Percentiles rank a stretch among this genome's conserved stretches.
Evolutionary conservation across 2,888 invertebrate genomes (phyloP).

Genomic region (Sarcophaga variegata): DNA sequence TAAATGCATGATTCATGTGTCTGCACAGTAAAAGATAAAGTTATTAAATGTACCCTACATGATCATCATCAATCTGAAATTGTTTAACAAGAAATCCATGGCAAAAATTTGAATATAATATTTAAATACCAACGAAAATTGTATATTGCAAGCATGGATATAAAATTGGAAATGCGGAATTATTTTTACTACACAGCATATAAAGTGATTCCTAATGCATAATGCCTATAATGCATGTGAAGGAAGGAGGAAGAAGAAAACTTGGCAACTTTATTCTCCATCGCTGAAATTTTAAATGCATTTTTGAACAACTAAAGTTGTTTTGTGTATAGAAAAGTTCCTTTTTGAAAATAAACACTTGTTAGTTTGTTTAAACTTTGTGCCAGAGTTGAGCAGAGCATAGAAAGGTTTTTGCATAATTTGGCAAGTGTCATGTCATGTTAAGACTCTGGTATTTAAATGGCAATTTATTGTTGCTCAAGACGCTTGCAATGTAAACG

Average conservation of each 20-base stretch:
- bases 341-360: slow-evolving; percentile 71
- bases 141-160: too few species aligned
- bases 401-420: slow-evolving; percentile 55
- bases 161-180: too few species aligned
- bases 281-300: slow-evolving; percentile 53
- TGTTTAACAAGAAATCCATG: background rate
- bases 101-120: too few species aligned
- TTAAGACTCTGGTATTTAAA: slow-evolving; percentile 71
- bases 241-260: slow-evolving; percentile 8
- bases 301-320: slow-evolving; percentile 64
- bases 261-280: background rate
- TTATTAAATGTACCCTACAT: slow-evolving; percentile 53
- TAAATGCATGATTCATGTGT: slow-evolving; percentile 63
- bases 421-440: slow-evolving; percentile 69
- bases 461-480: slow-evolving; percentile 71
- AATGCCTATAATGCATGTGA: background rate
- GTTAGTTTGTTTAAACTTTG: slow-evolving; percentile 66
- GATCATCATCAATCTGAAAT: background rate
- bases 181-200: too few species aligned
- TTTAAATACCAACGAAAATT: too few species aligned
- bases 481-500: slow-evolving; percentile 30
- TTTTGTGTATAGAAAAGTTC: slow-evolving; percentile 69
- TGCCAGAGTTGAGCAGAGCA: background rate
- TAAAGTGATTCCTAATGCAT: too few species aligned
- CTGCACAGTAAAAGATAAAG: slow-evolving; percentile 60